phyloP scores from a whole-genome alignment of 2,888 invertebrate species.

The Tryphoninae sp. region DNA sequence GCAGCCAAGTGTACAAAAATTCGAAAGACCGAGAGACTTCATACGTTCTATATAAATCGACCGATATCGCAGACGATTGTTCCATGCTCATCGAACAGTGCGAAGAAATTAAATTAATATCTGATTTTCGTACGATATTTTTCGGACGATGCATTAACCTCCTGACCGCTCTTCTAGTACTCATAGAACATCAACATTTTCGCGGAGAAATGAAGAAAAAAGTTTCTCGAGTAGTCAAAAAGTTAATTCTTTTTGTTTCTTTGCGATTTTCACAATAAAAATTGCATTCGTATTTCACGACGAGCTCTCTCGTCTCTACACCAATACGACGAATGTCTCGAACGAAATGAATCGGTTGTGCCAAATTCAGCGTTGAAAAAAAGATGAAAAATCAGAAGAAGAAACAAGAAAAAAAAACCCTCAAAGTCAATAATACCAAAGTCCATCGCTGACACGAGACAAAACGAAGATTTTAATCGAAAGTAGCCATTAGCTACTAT shows the following conservation, averaged over 20 bases:
- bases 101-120: not conserved
- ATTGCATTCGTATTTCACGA: not conserved
- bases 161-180: no score
- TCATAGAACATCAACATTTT: no score
- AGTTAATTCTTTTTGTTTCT: no score
- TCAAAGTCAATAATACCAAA: slow-evolving; percentile 39
- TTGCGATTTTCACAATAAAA: not conserved
- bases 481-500: slow-evolving; percentile 65
- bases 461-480: slow-evolving; percentile 69
- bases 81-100: not conserved
- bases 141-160: no score
- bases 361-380: not conserved
- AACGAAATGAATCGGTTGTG: not conserved
- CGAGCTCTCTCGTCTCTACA: not conserved
- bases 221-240: no score
- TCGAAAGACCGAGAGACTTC: not conserved
- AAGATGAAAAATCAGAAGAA: slow-evolving; percentile 1
- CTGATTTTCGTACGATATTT: not conserved
- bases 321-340: not conserved
- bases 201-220: no score
- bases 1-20: slow-evolving; percentile 20
- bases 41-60: not conserved
- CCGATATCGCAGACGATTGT: not conserved
- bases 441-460: slow-evolving; percentile 17
- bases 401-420: not conserved